Conservation (phyloP, 2,113 vertebrate species). For the Ranitomeya variabilis region DNA sequence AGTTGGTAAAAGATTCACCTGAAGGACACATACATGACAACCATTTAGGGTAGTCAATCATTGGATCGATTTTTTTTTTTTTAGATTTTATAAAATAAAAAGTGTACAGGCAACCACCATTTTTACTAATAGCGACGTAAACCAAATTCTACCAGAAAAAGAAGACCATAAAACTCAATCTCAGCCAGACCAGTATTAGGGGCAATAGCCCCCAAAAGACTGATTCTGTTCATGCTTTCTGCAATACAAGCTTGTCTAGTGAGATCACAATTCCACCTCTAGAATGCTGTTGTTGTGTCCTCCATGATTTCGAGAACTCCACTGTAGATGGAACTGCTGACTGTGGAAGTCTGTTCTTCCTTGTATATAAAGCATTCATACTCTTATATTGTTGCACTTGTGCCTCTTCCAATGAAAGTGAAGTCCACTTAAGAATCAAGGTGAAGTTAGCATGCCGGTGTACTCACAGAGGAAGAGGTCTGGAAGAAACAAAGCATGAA, state of each 20-base stretch:
- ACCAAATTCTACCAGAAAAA: not conserved
- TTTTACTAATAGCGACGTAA: not conserved
- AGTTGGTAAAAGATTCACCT: not conserved
- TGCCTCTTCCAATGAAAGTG: conserved; percentile 39
- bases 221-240: not conserved
- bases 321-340: not conserved
- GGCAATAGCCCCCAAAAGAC: not conserved
- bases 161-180: not conserved
- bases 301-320: not conserved
- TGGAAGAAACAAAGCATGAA: conserved; percentile 1
- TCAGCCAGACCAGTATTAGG: conserved; percentile 2
- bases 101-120: not conserved
- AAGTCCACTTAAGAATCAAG: conserved; percentile 4
- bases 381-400: not conserved
- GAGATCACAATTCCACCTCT: not conserved
- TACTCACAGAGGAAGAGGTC: conserved; percentile 41
- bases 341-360: not conserved
- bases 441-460: not conserved
- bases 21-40: not conserved
- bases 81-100: conserved; percentile 2
- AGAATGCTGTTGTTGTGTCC: not conserved
- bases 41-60: not conserved
- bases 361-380: not conserved
- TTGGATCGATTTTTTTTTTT: not conserved
- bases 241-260: not conserved